These are phyloP conservation scores for Sipha flava DNA, from an alignment of 1,140 invertebrate species.

Conservation along the genomic window DNA sequence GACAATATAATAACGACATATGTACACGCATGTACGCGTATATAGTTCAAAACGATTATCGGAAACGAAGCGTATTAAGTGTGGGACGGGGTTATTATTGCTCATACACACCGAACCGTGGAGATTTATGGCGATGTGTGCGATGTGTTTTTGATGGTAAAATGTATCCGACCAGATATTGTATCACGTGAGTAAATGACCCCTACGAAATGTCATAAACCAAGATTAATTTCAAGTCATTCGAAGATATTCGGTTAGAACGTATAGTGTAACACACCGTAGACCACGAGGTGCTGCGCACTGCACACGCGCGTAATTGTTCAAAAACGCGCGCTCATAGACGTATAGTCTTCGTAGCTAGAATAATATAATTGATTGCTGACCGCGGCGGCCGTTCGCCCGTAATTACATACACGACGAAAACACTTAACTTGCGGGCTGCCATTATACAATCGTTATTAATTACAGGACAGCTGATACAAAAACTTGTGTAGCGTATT, in stretches of 20 bases:
- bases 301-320: too few relatives aligned
- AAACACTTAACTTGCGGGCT: background rate
- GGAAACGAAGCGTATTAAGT: background rate
- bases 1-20: background rate
- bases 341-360: background rate
- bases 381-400: background rate
- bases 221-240: background rate
- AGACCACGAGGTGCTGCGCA: too few relatives aligned
- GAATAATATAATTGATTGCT: background rate
- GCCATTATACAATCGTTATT: background rate
- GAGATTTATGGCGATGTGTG: constrained; percentile 7
- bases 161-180: background rate
- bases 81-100: background rate
- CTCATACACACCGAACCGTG: background rate
- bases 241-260: background rate
- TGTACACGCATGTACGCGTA: background rate
- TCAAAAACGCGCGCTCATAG: background rate
- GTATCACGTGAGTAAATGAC: background rate
- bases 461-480: constrained; percentile 1
- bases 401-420: background rate
- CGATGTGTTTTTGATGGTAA: background rate
- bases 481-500: background rate
- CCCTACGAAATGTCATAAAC: background rate
- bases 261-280: too few relatives aligned
- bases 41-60: background rate